Evolutionary conservation across 2,113 vertebrate genomes (phyloP).

Genomic region (Myiopsitta monachus): DNA sequence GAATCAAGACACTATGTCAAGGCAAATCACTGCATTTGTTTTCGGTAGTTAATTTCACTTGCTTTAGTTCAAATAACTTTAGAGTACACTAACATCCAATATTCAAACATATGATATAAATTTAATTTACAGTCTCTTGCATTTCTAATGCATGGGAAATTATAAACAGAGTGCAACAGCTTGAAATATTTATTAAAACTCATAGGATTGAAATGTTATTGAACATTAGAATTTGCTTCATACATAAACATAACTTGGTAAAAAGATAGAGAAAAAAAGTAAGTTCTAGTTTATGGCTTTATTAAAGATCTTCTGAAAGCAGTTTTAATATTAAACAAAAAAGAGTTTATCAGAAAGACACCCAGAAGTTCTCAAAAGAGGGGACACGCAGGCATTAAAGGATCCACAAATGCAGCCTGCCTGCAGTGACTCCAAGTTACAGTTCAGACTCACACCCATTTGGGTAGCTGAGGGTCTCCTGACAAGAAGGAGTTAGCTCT

Average conservation of each 20-base stretch:
- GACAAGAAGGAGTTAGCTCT: neutral
- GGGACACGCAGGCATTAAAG: neutral
- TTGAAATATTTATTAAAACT: conserved; percentile 58
- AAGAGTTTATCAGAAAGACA: neutral
- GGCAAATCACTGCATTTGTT: conserved; percentile 22
- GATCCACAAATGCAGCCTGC: neutral
- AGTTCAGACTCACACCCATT: neutral
- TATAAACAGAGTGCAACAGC: neutral
- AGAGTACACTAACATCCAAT: neutral
- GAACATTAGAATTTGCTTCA: conserved; percentile 35
- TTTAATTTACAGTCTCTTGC: conserved; percentile 22
- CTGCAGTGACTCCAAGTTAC: neutral
- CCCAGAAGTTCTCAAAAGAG: neutral
- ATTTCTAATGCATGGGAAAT: conserved; percentile 27
- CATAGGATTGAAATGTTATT: neutral
- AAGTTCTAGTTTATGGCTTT: neutral
- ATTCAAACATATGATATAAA: conserved; percentile 28
- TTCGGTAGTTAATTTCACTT: conserved; percentile 1
- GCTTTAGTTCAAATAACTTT: conserved; percentile 5
- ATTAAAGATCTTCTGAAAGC: neutral
- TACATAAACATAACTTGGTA: conserved; percentile 28
- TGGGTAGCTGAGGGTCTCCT: neutral
- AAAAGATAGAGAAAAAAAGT: neutral
- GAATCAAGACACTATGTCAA: conserved; percentile 15
- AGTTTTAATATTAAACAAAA: neutral